Conservation (phyloP, 2,888 invertebrate genomes). For the Eilema caniola region DNA sequence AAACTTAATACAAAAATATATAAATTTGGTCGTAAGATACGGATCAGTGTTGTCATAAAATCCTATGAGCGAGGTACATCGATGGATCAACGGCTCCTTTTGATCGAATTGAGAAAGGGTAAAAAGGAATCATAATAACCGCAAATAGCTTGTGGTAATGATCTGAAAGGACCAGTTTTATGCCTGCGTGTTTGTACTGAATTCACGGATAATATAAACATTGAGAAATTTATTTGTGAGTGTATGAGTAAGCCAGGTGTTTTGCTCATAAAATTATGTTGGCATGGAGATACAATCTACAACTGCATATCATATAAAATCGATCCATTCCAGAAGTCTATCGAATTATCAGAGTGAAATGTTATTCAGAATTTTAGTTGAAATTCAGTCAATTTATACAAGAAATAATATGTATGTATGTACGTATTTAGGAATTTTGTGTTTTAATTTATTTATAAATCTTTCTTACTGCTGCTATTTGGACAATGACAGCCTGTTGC, state of each 20-base stretch:
- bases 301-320: not conserved
- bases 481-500: not conserved
- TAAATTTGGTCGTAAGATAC: not conserved
- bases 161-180: not conserved
- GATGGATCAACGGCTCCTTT: not conserved
- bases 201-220: too few relatives aligned
- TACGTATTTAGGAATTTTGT: not conserved
- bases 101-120: not conserved
- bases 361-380: not conserved
- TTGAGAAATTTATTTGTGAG: not conserved
- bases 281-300: not conserved
- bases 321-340: too few relatives aligned
- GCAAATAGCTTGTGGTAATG: not conserved
- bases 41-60: not conserved
- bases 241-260: not conserved
- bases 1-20: constrained; percentile 19
- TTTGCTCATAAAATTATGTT: not conserved
- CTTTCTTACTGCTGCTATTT: not conserved
- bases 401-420: not conserved
- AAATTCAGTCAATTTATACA: not conserved
- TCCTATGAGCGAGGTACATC: not conserved
- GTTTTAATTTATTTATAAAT: not conserved
- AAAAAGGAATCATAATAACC: not conserved
- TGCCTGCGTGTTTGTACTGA: not conserved
- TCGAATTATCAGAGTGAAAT: too few relatives aligned